Evolutionary conservation across 2,888 invertebrate genomes (phyloP).

Genomic region (Himalopsyche japonica): DNA sequence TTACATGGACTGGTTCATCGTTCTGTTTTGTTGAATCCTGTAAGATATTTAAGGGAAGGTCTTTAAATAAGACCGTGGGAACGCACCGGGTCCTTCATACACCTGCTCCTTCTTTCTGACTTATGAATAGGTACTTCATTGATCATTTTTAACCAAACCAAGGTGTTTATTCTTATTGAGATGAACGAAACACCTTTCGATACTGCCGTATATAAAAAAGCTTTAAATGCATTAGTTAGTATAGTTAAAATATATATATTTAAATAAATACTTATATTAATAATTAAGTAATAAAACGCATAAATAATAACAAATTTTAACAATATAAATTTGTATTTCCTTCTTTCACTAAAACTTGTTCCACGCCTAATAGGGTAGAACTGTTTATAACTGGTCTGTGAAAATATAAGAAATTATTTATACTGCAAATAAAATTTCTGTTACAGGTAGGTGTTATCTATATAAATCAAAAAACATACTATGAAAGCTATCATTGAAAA

Average conservation of each 20-base stretch:
- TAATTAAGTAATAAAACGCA: no score
- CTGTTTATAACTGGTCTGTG: no score
- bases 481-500: no score
- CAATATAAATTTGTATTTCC: no score
- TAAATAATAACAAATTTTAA: no score
- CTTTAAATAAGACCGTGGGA: constrained; percentile 21
- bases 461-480: no score
- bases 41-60: neutral
- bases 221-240: neutral
- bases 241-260: neutral
- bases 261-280: no score
- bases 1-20: neutral
- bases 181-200: neutral
- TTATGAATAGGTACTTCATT: neutral
- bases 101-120: constrained; percentile 21
- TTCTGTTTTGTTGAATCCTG: neutral
- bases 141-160: neutral
- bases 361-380: no score
- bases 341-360: no score
- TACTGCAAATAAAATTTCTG: no score
- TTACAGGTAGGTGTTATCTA: no score
- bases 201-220: neutral
- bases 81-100: constrained; percentile 25
- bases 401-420: no score
- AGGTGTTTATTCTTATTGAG: constrained; percentile 10